Evolutionary conservation across 2,113 vertebrate genomes (phyloP).

Genomic region (Ciconia boyciana): DNA sequence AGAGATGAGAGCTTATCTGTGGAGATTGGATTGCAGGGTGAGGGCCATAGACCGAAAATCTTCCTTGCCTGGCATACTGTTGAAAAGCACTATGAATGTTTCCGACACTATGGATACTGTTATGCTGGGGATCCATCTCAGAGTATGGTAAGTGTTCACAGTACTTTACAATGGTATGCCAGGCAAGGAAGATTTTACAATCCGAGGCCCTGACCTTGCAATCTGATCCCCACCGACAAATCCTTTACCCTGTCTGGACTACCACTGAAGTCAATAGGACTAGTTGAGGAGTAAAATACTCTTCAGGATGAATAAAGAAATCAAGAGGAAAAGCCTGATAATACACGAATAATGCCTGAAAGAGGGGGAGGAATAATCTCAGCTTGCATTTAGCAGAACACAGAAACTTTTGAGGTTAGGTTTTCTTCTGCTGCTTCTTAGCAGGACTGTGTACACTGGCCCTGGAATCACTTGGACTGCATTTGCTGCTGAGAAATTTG

Average conservation of each 20-base stretch:
- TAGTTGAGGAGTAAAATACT: background rate
- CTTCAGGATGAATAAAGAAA: background rate
- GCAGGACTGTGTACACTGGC: background rate
- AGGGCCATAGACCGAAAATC: background rate
- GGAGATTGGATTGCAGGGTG: background rate
- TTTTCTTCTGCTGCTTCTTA: background rate
- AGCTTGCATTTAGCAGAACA: background rate
- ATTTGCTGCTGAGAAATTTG: background rate
- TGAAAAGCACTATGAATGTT: constrained; percentile 1
- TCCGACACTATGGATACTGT: background rate
- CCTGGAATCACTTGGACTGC: background rate
- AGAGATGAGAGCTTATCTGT: background rate
- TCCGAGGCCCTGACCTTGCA: background rate
- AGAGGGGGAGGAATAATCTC: background rate
- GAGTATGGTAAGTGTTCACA: background rate
- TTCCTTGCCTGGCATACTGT: background rate
- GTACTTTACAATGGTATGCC: background rate
- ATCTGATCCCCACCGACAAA: background rate
- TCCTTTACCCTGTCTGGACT: background rate
- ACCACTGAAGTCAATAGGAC: background rate
- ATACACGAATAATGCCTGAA: background rate
- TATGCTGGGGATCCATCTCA: background rate
- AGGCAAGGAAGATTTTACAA: background rate
- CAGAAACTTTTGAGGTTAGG: background rate
- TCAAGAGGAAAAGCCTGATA: background rate